These are phyloP conservation scores for Orius laevigatus DNA, from an alignment of 1,140 invertebrate species.

Conservation along the genomic window DNA sequence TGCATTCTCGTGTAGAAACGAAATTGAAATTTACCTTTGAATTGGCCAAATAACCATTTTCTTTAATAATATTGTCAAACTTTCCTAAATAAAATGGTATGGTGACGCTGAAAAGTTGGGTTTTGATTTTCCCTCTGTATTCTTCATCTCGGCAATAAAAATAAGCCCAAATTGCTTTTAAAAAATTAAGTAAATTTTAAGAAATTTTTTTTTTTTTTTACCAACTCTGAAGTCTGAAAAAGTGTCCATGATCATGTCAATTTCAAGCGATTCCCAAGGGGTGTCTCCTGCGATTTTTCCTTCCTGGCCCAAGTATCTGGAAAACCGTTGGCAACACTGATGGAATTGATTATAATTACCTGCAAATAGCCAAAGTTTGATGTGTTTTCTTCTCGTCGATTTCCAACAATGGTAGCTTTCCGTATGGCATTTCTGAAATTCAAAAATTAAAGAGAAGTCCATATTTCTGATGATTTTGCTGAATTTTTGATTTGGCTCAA, in stretches of 20 bases:
- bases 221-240: conserved; percentile 34
- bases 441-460: conserved; percentile 6
- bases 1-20: too few species aligned
- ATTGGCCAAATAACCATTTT: conserved; percentile 31
- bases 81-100: conserved; percentile 38
- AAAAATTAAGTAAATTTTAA: conserved; percentile 1
- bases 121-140: conserved; percentile 22
- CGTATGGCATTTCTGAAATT: conserved; percentile 48
- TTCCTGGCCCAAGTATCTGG: conserved; percentile 49
- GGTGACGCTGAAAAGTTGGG: conserved; percentile 22
- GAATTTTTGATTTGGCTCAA: too few species aligned
- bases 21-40: conserved; percentile 25
- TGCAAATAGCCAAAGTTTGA: conserved; percentile 51
- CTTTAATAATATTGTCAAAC: conserved; percentile 30
- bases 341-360: conserved; percentile 21
- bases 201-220: not conserved
- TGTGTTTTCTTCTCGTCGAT: conserved; percentile 47
- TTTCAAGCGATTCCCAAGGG: conserved; percentile 44
- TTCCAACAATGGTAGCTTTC: conserved; percentile 55
- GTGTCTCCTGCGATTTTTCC: conserved; percentile 43
- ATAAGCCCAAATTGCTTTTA: conserved; percentile 21
- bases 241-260: conserved; percentile 45
- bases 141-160: conserved; percentile 23
- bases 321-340: conserved; percentile 15
- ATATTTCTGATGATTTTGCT: too few species aligned